A percentile compares a stretch with the other conserved stretches of the same genome.
phyloP scores from a whole-genome alignment of 1,140 invertebrate species.

The Colletes gigas region DNA sequence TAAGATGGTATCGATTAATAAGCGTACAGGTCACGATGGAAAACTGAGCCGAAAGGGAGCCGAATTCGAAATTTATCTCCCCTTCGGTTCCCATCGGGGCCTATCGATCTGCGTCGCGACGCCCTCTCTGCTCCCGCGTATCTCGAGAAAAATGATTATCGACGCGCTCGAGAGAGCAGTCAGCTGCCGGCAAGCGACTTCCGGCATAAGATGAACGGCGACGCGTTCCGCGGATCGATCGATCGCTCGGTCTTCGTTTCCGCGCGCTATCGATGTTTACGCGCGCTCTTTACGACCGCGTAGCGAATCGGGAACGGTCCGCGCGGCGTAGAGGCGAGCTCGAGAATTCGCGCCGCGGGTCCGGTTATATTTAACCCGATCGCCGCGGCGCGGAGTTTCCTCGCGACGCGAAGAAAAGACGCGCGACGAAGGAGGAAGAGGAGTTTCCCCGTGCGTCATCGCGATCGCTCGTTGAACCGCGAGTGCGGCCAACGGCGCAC shows the following conservation, averaged over 20 bases:
- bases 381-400: conserved; percentile 6
- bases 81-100: background rate
- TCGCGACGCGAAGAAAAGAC: conserved; percentile 40
- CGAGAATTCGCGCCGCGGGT: conserved; percentile 31
- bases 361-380: conserved; percentile 45
- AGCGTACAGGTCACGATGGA: too few species aligned
- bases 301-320: background rate
- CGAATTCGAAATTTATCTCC: background rate
- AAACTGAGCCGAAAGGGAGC: background rate
- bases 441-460: conserved; percentile 45
- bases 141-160: conserved; percentile 6
- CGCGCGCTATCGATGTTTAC: conserved; percentile 2
- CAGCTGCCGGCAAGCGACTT: too few species aligned
- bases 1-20: too few species aligned
- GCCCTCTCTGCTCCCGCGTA: too few species aligned
- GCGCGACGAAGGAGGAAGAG: conserved; percentile 47
- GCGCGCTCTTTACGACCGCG: conserved; percentile 3
- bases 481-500: background rate
- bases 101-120: background rate
- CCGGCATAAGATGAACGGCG: too few species aligned
- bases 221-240: too few species aligned
- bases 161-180: too few species aligned
- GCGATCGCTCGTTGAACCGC: background rate
- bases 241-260: background rate
- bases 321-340: background rate